Base-by-base conservation (phyloP, 2,888 invertebrate genomes). In the Prenolepis imparis region DNA sequence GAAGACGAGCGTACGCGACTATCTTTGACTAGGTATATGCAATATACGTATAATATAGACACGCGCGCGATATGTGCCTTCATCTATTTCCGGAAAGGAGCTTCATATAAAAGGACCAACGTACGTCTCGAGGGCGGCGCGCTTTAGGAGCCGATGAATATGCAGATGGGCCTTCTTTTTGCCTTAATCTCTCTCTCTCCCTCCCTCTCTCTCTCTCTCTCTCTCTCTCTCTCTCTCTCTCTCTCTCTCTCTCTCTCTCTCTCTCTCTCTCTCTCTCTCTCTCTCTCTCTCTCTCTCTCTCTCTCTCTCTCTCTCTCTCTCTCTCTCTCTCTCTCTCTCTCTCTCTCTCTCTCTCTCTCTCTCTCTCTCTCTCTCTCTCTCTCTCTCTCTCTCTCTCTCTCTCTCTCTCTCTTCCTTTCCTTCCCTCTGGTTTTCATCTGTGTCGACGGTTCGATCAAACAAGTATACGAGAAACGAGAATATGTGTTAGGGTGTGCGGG, bases 141-240 rank as follows among this genome's bases (percentile, higher is more conserved):
- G 80, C n/a, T 66, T 78, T 68, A 77, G 84, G 48, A 80, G 73
- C 73, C 91, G 89, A 91, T 91, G 91, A 91, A 91, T 91, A 91
- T 91, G 91, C 86, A 91, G 85, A 91, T 91, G 84, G 85, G 83
- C 78, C 86, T 84, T 85, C 83, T 84, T 67, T 82, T 80, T 72
- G 39, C 36, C 61, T 68, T 80, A 12, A 28, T 68, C 21, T 61
- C 9, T 36, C 48, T 64, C 36, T 67, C 48, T 61, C 28, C 3
- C 3, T 44, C 63, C 55, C 41, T 75, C 15, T 32, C 41, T 21
- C 6, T 68, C 55, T 11, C 11, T 57, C 41, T 36, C 72, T 57
- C n/a, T 59, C n/a, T 64, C 36, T 67, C 48, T 61, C 28, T 28
- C 3, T 44, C 63, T 64, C 41, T 75, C 15, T 32, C 41, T 21